phyloP scores from a whole-genome alignment of 2,113 vertebrate species.

The Cnemophilus loriae region DNA sequence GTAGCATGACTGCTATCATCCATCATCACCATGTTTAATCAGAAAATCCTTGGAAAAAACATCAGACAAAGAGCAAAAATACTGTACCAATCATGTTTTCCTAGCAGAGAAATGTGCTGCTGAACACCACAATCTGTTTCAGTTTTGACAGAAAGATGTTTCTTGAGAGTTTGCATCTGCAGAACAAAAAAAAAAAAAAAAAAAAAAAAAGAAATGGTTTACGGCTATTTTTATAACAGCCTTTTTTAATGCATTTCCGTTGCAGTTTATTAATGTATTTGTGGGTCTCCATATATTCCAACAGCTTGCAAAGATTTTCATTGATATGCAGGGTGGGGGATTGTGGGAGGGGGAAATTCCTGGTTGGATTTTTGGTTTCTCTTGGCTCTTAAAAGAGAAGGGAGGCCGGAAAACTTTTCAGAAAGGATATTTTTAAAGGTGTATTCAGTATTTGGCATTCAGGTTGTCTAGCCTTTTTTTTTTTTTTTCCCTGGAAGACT shows the following conservation, averaged over 20 bases:
- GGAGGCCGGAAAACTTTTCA: not conserved
- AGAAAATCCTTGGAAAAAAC: conserved; percentile 18
- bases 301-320: not conserved
- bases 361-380: not conserved
- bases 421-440: conserved; percentile 2
- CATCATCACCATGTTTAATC: not conserved
- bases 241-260: conserved; percentile 34
- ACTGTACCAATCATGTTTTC: conserved; percentile 24
- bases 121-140: conserved; percentile 61
- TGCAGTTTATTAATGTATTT: conserved; percentile 48
- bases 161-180: conserved; percentile 64
- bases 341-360: not conserved
- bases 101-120: conserved; percentile 41
- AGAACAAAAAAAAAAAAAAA: not conserved
- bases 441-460: not conserved
- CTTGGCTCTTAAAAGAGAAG: not conserved
- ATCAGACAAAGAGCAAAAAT: conserved; percentile 24
- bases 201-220: not conserved
- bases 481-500: conserved; percentile 7
- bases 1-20: not conserved
- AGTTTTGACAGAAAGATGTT: conserved; percentile 55
- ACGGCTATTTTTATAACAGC: conserved; percentile 49
- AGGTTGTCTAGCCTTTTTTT: not conserved
- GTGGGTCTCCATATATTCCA: not conserved
- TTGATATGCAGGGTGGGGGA: not conserved